Evolutionary conservation across 2,888 invertebrate species (phyloP).

Genomic region (Melinaea menophilus): DNA sequence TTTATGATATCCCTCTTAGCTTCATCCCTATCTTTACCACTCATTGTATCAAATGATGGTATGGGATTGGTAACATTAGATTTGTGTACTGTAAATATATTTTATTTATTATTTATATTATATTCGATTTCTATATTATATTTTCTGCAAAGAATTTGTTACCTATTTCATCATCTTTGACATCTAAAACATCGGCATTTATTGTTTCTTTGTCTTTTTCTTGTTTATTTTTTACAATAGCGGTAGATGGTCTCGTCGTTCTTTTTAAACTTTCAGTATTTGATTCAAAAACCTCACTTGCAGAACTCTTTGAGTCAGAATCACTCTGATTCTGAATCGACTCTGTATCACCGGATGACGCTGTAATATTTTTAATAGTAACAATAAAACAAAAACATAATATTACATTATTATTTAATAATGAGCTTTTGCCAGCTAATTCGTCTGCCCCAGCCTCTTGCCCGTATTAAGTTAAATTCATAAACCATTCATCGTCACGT

Average conservation of each 20-base stretch:
- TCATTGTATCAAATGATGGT: neutral
- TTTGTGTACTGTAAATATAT: neutral
- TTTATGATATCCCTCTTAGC: slow-evolving; percentile 59
- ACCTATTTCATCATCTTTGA: too few relatives aligned
- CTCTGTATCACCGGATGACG: slow-evolving; percentile 54
- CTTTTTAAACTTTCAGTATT: slow-evolving; percentile 1
- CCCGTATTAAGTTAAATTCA: too few relatives aligned
- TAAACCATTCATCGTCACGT: too few relatives aligned
- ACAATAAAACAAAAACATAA: too few relatives aligned
- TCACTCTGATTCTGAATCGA: slow-evolving; percentile 47
- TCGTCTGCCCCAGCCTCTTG: too few relatives aligned
- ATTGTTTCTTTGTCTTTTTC: too few relatives aligned
- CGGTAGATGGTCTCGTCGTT: slow-evolving; percentile 16
- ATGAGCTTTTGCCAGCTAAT: too few relatives aligned
- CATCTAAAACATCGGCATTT: too few relatives aligned
- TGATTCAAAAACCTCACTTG: slow-evolving; percentile 31
- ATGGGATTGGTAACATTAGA: neutral
- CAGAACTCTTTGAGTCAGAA: slow-evolving; percentile 41
- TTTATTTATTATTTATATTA: neutral
- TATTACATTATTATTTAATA: neutral
- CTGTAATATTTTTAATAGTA: slow-evolving; percentile 36
- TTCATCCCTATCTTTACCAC: slow-evolving; percentile 38
- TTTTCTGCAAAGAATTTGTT: too few relatives aligned
- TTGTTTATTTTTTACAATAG: neutral
- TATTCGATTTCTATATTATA: too few relatives aligned